phyloP scores from a whole-genome alignment of 2,797 vertebrate species.

The Lithobates sylvaticus region DNA sequence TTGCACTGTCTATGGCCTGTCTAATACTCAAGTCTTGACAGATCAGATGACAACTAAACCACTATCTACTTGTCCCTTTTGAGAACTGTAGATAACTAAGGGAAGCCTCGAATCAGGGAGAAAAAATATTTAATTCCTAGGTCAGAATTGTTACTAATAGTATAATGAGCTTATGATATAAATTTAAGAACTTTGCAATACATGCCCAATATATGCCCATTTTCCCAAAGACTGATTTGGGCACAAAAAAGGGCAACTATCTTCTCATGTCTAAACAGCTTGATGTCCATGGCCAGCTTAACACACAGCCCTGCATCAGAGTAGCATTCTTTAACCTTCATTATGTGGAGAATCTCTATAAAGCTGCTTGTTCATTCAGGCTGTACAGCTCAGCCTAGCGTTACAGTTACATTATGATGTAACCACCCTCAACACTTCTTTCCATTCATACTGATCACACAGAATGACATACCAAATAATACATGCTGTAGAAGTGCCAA shows the following conservation, averaged over 20 bases:
- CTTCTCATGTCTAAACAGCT: neutral
- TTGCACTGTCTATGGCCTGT: no score
- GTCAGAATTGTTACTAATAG: no score
- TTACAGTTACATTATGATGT: neutral
- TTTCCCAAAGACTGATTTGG: neutral
- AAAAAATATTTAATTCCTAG: no score
- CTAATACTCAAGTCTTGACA: no score
- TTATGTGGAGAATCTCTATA: neutral
- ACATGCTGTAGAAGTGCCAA: constrained; percentile 2
- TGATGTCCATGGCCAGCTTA: neutral
- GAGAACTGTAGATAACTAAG: no score
- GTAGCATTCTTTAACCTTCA: neutral
- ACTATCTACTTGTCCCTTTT: no score
- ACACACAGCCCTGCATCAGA: neutral
- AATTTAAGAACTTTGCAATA: neutral
- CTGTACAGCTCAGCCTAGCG: neutral
- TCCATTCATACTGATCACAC: neutral
- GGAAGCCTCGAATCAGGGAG: no score
- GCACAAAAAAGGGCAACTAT: neutral
- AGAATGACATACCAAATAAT: constrained; percentile 6
- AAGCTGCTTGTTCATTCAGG: neutral
- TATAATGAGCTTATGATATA: neutral
- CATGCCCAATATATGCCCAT: no score
- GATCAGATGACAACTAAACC: no score
- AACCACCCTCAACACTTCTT: neutral